Evolutionary conservation across 2,888 invertebrate genomes (phyloP).

Genomic region (Tachina fera): DNA sequence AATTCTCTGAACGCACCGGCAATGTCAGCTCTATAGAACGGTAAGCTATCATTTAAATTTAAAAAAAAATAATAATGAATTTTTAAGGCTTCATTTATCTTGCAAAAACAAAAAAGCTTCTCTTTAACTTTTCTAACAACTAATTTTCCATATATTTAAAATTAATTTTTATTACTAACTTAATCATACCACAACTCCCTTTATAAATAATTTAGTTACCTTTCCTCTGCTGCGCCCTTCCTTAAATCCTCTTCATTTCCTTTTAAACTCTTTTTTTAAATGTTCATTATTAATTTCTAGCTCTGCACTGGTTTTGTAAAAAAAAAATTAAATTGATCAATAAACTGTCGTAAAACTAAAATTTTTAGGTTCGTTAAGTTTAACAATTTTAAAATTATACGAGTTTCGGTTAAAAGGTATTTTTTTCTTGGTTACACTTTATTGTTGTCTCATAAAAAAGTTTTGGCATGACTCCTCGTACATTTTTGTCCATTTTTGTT

Average conservation of each 20-base stretch:
- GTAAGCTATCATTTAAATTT: constrained; percentile 83
- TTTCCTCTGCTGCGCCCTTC: constrained; percentile 71
- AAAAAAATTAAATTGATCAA: constrained; percentile 27
- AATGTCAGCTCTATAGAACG: constrained; percentile 97
- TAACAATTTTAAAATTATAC: constrained; percentile 36
- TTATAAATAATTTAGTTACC: constrained; percentile 45
- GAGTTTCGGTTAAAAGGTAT: constrained; percentile 45
- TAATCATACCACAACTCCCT: constrained; percentile 15
- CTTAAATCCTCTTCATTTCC: constrained; percentile 53
- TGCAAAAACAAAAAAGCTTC: constrained; percentile 43
- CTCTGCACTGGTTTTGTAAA: constrained; percentile 83
- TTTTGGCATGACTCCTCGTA: constrained; percentile 42
- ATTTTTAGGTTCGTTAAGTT: constrained; percentile 66
- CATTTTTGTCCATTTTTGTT: constrained; percentile 6
- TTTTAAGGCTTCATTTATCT: constrained; percentile 31
- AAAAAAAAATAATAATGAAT: too few species aligned
- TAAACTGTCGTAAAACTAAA: constrained; percentile 54
- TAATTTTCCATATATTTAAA: constrained; percentile 24
- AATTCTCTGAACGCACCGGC: constrained; percentile 88
- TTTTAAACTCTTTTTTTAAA: constrained; percentile 50
- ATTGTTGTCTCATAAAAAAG: constrained; percentile 39
- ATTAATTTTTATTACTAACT: constrained; percentile 48
- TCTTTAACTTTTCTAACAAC: constrained; percentile 34
- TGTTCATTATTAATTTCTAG: constrained; percentile 76
- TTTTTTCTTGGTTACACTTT: constrained; percentile 45